Base-by-base conservation (phyloP, 2,113 vertebrate genomes). In the Microtus pennsylvanicus region DNA sequence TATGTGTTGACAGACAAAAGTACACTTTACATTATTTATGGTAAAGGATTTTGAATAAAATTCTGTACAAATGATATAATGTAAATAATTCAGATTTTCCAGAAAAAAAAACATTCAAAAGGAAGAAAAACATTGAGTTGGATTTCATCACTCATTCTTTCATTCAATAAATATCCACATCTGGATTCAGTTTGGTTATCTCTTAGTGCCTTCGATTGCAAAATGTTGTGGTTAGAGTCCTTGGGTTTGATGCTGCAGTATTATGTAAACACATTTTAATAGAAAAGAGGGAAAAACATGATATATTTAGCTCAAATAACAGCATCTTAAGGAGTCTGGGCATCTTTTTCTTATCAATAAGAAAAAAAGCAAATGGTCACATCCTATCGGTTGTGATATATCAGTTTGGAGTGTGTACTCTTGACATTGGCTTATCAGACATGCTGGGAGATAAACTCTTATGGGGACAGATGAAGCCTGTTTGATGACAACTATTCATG, bases 31-130 rank as follows among this genome's bases (percentile, higher is more conserved):
- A 65, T 63, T 78, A 81, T 94, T 89, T 91, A 87, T 89, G 33
- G 12, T 63, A 22, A 89, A 89, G 35, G 55, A n/a, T 61, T 90
- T 50, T 91, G 50, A 94, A 92, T 24, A 33, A 93, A 91, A 93
- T 89, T 78, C 17, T 6, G 75, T 21, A 78, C 5, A 33, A 63
- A 42, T 78, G 6, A 90, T 58, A 75, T 11, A 72, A 93, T 22
- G 5, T 78, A 72, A 52, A 67, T 70, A 89, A 77, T 82, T 45
- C 47, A 65, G 21, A 19, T 16, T 61, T 45, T 13, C 19, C 65
- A 47, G 47, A 14, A 55, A 77, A 67, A 86, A 61, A 86, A 75
- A 86, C 26, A 58, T 42, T 91, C 50, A 91, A 19, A 89, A 3
- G 47, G 12, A 80, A 95, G 26, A 10, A 86, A 74, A 95, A 69